phyloP scores from a whole-genome alignment of 2,888 invertebrate species.

The Ichneumoninae sp. region DNA sequence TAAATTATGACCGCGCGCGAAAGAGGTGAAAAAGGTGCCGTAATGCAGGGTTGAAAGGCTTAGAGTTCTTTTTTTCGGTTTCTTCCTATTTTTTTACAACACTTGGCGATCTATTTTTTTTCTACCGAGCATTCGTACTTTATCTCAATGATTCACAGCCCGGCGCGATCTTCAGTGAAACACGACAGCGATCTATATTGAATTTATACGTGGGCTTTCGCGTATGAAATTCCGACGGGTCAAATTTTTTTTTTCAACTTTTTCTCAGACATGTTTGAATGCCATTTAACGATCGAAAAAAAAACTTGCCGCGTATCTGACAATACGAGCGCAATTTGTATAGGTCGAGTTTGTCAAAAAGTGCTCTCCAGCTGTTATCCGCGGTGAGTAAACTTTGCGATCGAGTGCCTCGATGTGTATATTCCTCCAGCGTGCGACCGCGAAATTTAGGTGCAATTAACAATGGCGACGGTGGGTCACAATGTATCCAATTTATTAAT shows the following conservation, averaged over 20 bases:
- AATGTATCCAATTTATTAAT: conserved; percentile 61
- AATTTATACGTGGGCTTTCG: background rate
- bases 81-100: conserved; percentile 7
- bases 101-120: background rate
- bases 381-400: conserved; percentile 10
- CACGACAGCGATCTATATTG: background rate
- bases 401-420: background rate
- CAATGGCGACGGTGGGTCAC: conserved; percentile 49
- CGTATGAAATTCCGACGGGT: background rate
- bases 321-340: background rate
- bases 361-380: conserved; percentile 21
- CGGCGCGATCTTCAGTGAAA: background rate
- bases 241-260: background rate
- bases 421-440: conserved; percentile 29
- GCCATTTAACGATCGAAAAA: background rate
- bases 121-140: background rate
- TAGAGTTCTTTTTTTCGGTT: conserved; percentile 12
- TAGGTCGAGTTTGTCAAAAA: background rate
- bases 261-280: background rate
- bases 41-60: conserved; percentile 42
- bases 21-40: conserved; percentile 44
- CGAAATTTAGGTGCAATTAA: conserved; percentile 46
- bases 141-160: background rate
- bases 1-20: conserved; percentile 45
- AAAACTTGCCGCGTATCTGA: background rate